Percentiles rank a stretch among this genome's conserved stretches.
These are phyloP conservation scores for Orgyia antiqua DNA, from an alignment of 2,888 invertebrate species.

Conservation along the genomic window DNA sequence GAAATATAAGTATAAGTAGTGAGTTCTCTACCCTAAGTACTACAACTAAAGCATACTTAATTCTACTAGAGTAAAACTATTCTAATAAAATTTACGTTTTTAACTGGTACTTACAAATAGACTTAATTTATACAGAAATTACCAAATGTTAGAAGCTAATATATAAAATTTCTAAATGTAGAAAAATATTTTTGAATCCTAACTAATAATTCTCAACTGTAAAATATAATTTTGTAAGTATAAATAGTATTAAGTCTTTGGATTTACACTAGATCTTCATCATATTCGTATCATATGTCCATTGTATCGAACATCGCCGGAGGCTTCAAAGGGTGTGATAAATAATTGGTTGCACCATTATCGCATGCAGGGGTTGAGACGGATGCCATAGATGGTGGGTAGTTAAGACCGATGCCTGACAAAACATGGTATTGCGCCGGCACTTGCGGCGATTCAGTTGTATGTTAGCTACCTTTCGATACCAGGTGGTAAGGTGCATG, in stretches of 20 bases:
- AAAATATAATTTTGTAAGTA: too few relatives aligned
- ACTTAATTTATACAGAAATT: too few relatives aligned
- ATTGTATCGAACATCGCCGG: constrained; percentile 38
- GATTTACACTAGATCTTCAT: constrained; percentile 64
- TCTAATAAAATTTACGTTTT: too few relatives aligned
- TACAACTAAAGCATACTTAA: too few relatives aligned
- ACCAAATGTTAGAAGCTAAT: too few relatives aligned
- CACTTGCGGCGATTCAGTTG: constrained; percentile 34
- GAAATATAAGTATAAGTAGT: too few relatives aligned
- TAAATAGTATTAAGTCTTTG: constrained; percentile 23
- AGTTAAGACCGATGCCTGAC: constrained; percentile 26
- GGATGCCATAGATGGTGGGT: constrained; percentile 22
- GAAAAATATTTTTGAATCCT: too few relatives aligned
- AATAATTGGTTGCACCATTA: constrained; percentile 35
- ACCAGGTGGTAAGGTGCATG: constrained; percentile 57
- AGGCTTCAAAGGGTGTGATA: constrained; percentile 34
- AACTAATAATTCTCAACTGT: too few relatives aligned
- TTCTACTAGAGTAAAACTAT: too few relatives aligned
- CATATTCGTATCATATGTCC: constrained; percentile 64
- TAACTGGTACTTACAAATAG: too few relatives aligned
- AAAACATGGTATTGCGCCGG: constrained; percentile 19
- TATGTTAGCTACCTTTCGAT: constrained; percentile 60
- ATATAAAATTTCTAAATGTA: too few relatives aligned
- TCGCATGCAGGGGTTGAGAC: constrained; percentile 27
- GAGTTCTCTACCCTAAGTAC: too few relatives aligned